Conservation (phyloP, 2,888 invertebrate species). For the Sarcophaga rosellei region DNA sequence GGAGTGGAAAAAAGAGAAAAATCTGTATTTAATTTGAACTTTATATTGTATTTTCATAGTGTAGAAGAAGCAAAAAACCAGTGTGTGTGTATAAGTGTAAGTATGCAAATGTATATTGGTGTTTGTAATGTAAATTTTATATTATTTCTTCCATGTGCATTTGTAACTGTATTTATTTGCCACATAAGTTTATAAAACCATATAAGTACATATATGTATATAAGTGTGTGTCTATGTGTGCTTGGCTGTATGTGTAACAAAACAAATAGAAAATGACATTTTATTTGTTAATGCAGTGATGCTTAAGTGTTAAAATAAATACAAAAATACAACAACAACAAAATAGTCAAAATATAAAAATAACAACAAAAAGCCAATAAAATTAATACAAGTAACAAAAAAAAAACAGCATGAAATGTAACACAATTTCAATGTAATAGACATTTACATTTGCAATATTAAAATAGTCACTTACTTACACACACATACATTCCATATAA, state of each 20-base stretch:
- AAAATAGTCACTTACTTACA: background rate
- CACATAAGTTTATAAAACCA: too few species aligned
- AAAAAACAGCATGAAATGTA: background rate
- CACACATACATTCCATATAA: background rate
- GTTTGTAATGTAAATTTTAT: conserved; percentile 32
- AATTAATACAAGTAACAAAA: background rate
- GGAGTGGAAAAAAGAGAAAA: background rate
- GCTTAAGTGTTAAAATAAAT: conserved; percentile 45
- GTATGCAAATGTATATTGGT: conserved; percentile 2
- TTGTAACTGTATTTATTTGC: background rate
- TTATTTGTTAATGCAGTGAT: conserved; percentile 46
- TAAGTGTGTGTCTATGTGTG: background rate
- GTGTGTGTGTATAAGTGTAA: too few species aligned
- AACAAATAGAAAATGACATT: conserved; percentile 50
- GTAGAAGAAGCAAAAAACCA: too few species aligned
- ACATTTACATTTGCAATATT: background rate
- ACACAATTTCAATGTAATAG: conserved; percentile 2
- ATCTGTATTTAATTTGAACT: background rate
- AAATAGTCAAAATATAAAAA: background rate
- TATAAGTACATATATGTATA: background rate
- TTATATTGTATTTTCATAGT: background rate
- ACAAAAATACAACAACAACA: conserved; percentile 10
- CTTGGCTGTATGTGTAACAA: background rate
- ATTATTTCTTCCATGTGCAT: conserved; percentile 3
- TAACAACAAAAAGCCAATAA: conserved; percentile 15